Evolutionary conservation across 1,140 invertebrate genomes (phyloP), one percentile per base, ranked within the genome.

Genomic region (Cataglyphis hispanica): DNA sequence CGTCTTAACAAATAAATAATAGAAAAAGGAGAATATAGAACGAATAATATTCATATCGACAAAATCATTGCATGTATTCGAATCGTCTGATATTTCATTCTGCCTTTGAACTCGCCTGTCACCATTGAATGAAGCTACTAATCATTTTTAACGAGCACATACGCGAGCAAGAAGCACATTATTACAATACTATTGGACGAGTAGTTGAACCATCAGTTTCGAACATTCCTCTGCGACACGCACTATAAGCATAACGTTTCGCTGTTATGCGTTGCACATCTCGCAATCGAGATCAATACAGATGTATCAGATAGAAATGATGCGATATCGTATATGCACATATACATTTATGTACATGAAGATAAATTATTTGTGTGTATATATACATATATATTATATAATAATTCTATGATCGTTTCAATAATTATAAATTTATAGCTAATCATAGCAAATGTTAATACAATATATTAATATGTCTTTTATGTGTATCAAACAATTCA

Each of bases 91-190:
- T 86, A 90, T 84, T 66, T 90, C 77, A 90, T 84, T 84, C 76
- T 80, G 70, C 84, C 85, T 90, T 58, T 86, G 83, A 88, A 72
- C 89, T 90, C 80, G 80, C 89, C 89, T 88, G 90, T 67, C 86
- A 90, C 74, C 89, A 84, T 66, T 88, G 86, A 88, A 91, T 91
- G 86, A 90, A 80, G 89, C 84, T 90, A 91, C 88, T 91, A 91
- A 91, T 90, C 72, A 84, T 88, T 90, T 63, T 90, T 90, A 91
- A 91, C 86, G 89, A 88, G 86, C 89, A 91, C 89, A 81, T 86
- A 81, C 84, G 86, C 78, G 89, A 90, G 89, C 80, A 91, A 91
- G 19, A 75, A 88, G 89, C 89, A 91, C 89, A 87, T 70, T 84
- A 10, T 75, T 89, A 69, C 78, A 27, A 19, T 78, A 43, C 75